These are phyloP conservation scores for Bibio marci DNA, from an alignment of 2,888 invertebrate genomes.

Conservation along the genomic window DNA sequence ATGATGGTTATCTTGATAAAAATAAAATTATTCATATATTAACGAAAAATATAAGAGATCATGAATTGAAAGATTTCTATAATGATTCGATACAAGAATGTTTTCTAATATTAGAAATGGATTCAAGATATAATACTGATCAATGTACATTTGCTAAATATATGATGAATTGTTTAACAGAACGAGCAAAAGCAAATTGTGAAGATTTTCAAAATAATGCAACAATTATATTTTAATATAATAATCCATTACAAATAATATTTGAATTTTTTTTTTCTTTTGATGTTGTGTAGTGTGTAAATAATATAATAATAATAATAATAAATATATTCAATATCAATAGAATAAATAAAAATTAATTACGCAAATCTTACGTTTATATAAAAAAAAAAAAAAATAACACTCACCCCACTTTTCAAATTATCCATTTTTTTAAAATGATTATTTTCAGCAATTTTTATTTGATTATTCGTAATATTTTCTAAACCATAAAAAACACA, in stretches of 20 bases:
- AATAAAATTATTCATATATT: constrained; percentile 42
- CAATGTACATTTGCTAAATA: constrained; percentile 49
- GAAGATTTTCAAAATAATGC: constrained; percentile 56
- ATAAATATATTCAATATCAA: no score
- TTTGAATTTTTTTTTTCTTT: no score
- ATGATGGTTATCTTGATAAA: constrained; percentile 37
- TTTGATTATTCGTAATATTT: constrained; percentile 24
- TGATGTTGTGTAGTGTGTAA: no score
- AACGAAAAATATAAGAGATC: constrained; percentile 41
- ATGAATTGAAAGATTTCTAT: constrained; percentile 48
- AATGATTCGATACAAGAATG: constrained; percentile 55
- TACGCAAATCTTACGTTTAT: no score
- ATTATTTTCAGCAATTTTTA: constrained; percentile 26
- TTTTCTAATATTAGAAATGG: constrained; percentile 40
- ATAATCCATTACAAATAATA: no score
- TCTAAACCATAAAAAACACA: constrained; percentile 39
- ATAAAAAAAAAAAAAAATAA: not conserved
- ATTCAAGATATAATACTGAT: constrained; percentile 29
- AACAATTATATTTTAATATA: constrained; percentile 24
- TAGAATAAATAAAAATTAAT: no score
- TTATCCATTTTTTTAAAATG: constrained; percentile 35
- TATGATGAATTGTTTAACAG: constrained; percentile 46
- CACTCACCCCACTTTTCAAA: constrained; percentile 30
- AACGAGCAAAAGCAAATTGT: constrained; percentile 54
- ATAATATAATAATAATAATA: no score